phyloP scores from a whole-genome alignment of 53 echinoderm and acorn worm genomes.

The Pentamera pediparva region DNA sequence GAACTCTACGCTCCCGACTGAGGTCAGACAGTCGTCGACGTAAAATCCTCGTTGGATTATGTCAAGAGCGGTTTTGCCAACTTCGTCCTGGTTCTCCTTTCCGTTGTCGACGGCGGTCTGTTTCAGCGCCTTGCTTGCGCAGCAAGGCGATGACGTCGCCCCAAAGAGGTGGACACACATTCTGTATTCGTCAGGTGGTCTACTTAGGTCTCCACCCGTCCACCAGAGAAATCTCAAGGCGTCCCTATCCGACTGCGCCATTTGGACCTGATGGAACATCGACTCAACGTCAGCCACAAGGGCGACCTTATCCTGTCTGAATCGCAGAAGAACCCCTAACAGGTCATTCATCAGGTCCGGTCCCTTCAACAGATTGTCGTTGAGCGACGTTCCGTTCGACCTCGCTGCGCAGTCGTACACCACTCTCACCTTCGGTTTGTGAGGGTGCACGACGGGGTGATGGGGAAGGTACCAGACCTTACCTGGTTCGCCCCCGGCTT shows the following conservation, averaged over 20 bases:
- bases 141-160: constrained; percentile 29
- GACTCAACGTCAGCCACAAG: constrained; percentile 16
- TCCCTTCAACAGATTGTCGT: constrained; percentile 19
- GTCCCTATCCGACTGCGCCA: constrained; percentile 8
- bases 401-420: constrained; percentile 35
- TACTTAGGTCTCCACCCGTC: constrained; percentile 13
- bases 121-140: constrained; percentile 28
- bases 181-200: constrained; percentile 23
- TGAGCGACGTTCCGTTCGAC: constrained; percentile 23
- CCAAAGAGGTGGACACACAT: constrained; percentile 27
- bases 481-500: not conserved
- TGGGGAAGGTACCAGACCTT: constrained; percentile 33
- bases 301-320: constrained; percentile 18
- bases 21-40: constrained; percentile 25
- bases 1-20: not conserved
- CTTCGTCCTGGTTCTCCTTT: not conserved
- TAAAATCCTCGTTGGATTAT: constrained; percentile 23
- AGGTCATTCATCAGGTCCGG: constrained; percentile 40
- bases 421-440: constrained; percentile 21
- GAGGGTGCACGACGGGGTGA: constrained; percentile 32
- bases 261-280: constrained; percentile 28
- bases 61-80: not conserved
- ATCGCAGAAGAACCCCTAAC: constrained; percentile 17
- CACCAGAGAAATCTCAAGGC: constrained; percentile 28
- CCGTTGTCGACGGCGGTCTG: constrained; percentile 30